Evolutionary conservation across 2,113 vertebrate species (phyloP), one percentile per base, ranked within the genome.

Genomic region (Prochilodus magdalenae): DNA sequence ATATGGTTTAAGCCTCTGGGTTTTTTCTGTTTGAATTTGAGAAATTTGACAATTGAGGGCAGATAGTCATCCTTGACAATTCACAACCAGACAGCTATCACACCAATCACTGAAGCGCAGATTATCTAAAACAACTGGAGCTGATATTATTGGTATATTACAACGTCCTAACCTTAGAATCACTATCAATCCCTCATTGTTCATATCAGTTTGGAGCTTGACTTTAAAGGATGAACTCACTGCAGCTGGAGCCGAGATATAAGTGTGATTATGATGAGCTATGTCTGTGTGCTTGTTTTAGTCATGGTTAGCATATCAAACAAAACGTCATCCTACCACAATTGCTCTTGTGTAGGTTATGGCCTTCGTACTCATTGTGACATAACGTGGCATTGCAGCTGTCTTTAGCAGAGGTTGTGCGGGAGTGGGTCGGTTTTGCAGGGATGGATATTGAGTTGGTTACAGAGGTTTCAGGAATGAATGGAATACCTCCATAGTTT

Each of bases 271-370:
- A n/a, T 70, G 40, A 16, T 76, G 20, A 26, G 55, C 62, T 53
- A 40, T 60, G 11, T 59, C 2, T 82, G 33, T 80, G 66, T 62
- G 13, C 27, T 29, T 36, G 10, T 53, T 20, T 53, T 2, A 40
- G 86, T 89, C 86, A 67, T 85, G 85, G 87, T 81, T 83, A 84
- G 84, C 14, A 29, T 24, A 22, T 20, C 16, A 16, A 55, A n/a
- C 55, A 60, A 20, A 47, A 30, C 26, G 10, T 60, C 22, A 62
- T 15, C 24, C 24, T 26, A 4, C 55, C 11, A 6, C 55, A 72
- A 30, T 18, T 49, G 13, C 5, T 29, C 13, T 59, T 8, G 18
- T 70, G 36, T 20, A 57, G 18, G 13, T 33, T 15, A 14, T 20
- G 75, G 15, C 24, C 36, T 47, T 3, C 44, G 14, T 44, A 16